phyloP scores from a whole-genome alignment of 2,113 vertebrate species.

The Hippocampus abdominalis region DNA sequence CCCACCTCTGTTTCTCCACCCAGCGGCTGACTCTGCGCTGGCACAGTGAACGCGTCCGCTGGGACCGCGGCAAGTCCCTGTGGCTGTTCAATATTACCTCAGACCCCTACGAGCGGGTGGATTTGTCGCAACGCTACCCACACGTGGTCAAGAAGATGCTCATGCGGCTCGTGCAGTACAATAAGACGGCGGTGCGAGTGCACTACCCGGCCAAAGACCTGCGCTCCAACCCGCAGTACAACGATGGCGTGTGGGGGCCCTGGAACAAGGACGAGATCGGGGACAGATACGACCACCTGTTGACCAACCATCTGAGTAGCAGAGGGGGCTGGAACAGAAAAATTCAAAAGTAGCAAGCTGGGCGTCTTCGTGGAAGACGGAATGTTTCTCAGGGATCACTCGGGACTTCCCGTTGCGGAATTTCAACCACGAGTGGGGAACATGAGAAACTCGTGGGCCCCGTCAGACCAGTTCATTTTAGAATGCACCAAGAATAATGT shows the following conservation, averaged over 20 bases:
- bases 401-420: neutral
- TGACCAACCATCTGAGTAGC: constrained; percentile 66
- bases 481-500: neutral
- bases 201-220: constrained; percentile 91
- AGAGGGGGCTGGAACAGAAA: constrained; percentile 45
- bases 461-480: neutral
- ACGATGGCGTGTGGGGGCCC: constrained; percentile 93
- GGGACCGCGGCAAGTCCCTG: constrained; percentile 85
- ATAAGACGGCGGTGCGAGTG: constrained; percentile 87
- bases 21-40: constrained; percentile 82
- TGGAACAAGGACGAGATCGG: constrained; percentile 86
- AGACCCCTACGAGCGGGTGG: constrained; percentile 90
- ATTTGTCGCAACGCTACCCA: constrained; percentile 82
- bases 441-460: neutral
- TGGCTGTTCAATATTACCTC: constrained; percentile 98
- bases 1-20: constrained; percentile 49
- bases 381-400: neutral
- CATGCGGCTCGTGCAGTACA: constrained; percentile 82
- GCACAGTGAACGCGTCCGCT: constrained; percentile 84
- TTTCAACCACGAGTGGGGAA: neutral
- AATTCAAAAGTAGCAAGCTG: neutral
- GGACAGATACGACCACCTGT: constrained; percentile 53
- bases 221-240: constrained; percentile 90
- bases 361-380: neutral
- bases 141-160: constrained; percentile 87